Base-by-base conservation (phyloP, 2,113 vertebrate genomes). In the human region DNA sequence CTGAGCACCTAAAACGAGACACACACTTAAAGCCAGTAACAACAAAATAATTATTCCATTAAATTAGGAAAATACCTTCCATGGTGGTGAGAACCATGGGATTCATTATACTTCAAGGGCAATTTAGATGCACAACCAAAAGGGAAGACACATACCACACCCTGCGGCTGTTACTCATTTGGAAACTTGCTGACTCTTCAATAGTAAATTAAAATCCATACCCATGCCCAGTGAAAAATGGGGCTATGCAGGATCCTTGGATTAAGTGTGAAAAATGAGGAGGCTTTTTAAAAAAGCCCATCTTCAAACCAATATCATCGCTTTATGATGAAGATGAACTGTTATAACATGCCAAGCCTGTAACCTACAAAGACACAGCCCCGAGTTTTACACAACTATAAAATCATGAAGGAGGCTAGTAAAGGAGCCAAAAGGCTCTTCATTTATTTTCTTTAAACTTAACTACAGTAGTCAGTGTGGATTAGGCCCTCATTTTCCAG, bases 141-240 rank as follows among this genome's bases (percentile, higher is more conserved):
- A 96, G 82, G 93, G 85, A 96, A 97, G 88, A 93, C 89, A 95
- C 76, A 80, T 2, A 90, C 95, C 96, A 96, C 93, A 94, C 95
- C 93, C 96, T 81, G 83, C 11, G 82, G 70, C 81, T 96, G 90
- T 96, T 96, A 94, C 84, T 92, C 96, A 96, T 97, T 85, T 97
- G 97, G 94, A 97, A 98, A 98, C 93, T 66, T 90, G 75, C 96
- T 97, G 96, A 97, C 86, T 96, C 68, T 81, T 83, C 50, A 59
- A 88, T 20, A 66, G 79, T 96, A 93, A 94, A 96, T 89, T 59
- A 88, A 97, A 96, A 94, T 8, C 23, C 50, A 57, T 38, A 45
- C 22, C 57, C n/a, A 70, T 82, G 57, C 64, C 83, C 52, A 81
- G 50, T 38, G 83, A 84, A 95, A 97, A 85, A 83, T 8, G 43